These are phyloP conservation scores for Eustalomyia histrio DNA, from an alignment of 2,888 invertebrate genomes.

Conservation along the genomic window DNA sequence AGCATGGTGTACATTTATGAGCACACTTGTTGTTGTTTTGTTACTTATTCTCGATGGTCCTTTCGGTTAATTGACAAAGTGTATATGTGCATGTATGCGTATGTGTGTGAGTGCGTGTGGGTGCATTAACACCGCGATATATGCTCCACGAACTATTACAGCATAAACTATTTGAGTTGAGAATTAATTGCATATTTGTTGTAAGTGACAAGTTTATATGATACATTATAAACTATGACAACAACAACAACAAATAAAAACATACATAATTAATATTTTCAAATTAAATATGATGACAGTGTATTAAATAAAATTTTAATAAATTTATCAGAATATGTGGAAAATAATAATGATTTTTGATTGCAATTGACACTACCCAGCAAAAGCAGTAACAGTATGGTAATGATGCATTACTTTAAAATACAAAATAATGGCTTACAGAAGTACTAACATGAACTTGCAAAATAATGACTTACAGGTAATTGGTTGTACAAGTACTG, in stretches of 20 bases:
- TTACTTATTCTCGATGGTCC: not conserved
- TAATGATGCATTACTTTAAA: too few relatives aligned
- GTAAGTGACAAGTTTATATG: conserved; percentile 46
- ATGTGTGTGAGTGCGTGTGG: not conserved
- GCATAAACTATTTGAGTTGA: conserved; percentile 50
- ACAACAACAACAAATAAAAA: not conserved
- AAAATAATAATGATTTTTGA: too few relatives aligned
- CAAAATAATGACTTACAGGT: too few relatives aligned
- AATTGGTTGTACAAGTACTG: too few relatives aligned
- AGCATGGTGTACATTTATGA: conserved; percentile 49
- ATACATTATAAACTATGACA: not conserved
- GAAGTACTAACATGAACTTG: too few relatives aligned
- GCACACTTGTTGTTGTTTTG: conserved; percentile 50
- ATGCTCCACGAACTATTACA: conserved; percentile 45
- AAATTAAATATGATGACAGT: conserved; percentile 8
- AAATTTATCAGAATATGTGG: too few relatives aligned
- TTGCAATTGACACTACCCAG: too few relatives aligned
- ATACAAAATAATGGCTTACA: too few relatives aligned
- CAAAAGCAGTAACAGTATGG: too few relatives aligned
- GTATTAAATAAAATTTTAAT: too few relatives aligned
- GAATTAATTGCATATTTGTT: conserved; percentile 58
- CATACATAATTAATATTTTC: conserved; percentile 24
- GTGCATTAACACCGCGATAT: not conserved
- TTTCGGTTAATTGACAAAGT: conserved; percentile 20
- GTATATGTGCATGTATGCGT: not conserved